Base-by-base conservation (phyloP, 2,797 vertebrate genomes). In the Hipposideros larvatus region DNA sequence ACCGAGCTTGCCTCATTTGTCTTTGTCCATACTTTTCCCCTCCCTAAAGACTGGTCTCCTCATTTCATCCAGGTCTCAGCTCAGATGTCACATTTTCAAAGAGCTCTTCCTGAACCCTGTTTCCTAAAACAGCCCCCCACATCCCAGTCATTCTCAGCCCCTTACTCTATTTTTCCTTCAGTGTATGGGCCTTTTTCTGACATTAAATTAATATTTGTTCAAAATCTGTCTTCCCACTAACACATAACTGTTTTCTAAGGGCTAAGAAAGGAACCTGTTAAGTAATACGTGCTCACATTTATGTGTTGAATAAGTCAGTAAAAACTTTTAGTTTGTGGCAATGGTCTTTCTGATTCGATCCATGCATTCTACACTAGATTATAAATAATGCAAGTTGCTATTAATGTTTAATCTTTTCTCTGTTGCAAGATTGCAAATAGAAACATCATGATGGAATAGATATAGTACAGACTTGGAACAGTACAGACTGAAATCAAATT, bases 321-420 rank as follows among this genome's bases (percentile, higher is more conserved):
- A 83, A 95, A 79, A 73, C 10, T 71, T 84, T 78, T 43, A 43
- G 22, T 91, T 77, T 65, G 5, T 5, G 79, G 22, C 10, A 87
- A 65, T 82, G 41, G 8, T 80, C 15, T 82, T 48, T 65, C 53
- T 48, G 61, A 71, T 73, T 92, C 68, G 63, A 79, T 26, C 13
- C 14, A 46, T 13, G 24, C 46, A 37, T 87, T 79, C 87, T 75
- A 79, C 53, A 80, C 10, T 28, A 87, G 37, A 68, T 57, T 95
- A 59, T 66, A 61, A 87, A 90, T 14, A 93, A 61, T 37, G 21
- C 1, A 22, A 75, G 14, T 51, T 55, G 55, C 4, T 83, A 41
- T 84, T 55, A 26, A 78, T 83, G 26, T 94, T 95, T 79, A 83
- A 51, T 84, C 46, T 83, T 90, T 5, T 73, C 7, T 86, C 61